Percentiles rank a stretch among this genome's conserved stretches.
These are phyloP conservation scores for Mesoclemmys tuberculata DNA, from an alignment of 2,113 vertebrate genomes.

Conservation along the genomic window DNA sequence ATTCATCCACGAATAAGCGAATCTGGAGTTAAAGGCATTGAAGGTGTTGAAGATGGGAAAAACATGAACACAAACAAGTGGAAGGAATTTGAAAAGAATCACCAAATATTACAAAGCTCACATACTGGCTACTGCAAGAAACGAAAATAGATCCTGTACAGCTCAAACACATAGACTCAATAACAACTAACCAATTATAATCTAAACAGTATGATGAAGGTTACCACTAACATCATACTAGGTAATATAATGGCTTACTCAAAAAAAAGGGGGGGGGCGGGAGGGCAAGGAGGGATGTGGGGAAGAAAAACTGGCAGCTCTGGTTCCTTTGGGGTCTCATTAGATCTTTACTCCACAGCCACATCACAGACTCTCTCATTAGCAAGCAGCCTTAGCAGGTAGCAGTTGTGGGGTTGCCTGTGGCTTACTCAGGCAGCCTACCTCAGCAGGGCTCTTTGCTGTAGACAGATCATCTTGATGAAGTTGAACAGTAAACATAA, in stretches of 20 bases:
- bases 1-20: neutral
- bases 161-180: neutral
- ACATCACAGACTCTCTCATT: slow-evolving; percentile 20
- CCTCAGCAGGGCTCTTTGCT: slow-evolving; percentile 45
- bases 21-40: neutral
- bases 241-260: neutral
- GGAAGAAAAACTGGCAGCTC: neutral
- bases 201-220: neutral
- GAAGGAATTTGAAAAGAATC: neutral
- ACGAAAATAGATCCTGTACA: neutral
- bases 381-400: slow-evolving; percentile 4
- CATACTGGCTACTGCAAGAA: neutral
- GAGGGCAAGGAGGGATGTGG: neutral
- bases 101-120: neutral
- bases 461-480: slow-evolving; percentile 25
- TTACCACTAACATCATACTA: neutral
- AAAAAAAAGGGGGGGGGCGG: neutral
- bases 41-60: neutral
- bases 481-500: neutral
- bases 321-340: slow-evolving; percentile 74
- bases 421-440: slow-evolving; percentile 25
- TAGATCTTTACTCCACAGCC: slow-evolving; percentile 40
- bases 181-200: neutral
- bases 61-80: neutral
- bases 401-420: slow-evolving; percentile 39